Evolutionary conservation across 2,888 invertebrate species (phyloP), one percentile per base, ranked within the genome.

Genomic region (Miltochrista miniata): DNA sequence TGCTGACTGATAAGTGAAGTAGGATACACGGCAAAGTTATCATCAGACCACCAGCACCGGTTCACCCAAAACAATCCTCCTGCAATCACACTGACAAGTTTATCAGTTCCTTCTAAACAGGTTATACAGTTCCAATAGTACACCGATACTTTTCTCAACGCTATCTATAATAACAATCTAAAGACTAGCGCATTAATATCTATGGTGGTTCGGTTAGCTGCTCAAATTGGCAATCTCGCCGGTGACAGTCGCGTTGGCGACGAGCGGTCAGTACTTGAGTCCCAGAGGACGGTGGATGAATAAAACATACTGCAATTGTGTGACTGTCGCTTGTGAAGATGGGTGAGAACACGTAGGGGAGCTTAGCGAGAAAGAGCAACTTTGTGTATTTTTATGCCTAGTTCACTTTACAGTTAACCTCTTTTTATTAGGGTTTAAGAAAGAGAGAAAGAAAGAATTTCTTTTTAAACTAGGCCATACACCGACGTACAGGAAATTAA

Each of bases 291-390:
- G 38, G 12, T 13, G 36, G 43, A 61, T 65, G 59, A 64, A 64
- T 64, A 61, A 64, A 45, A 63, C 62, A 63, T 63, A 53, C 42
- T 18, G 51, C 48, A 54, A 52, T 62, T 59, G 64, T 56, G 47
- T 49, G 34, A 40, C 30, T 56, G 53, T 56, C 45, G 51, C 54
- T n/a, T n/a, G n/a, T n/a, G n/a, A 48, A 48, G 13, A 37, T 30
- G 41, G 49, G 30, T 13, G 8, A n/a, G 12, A 13, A 43, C 40
- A 38, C 1, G 40, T 51, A 24, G 0, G 4, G 24, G 0, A 1
- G 34, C 53, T 43, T 30, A 40, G 53, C 55, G 51, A 36, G 14
- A 36, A 13, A 4, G 0, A 14, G 9, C 13, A 4, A 35, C 8
- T 13, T 13, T 14, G 13, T 7, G n/a, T n/a, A n/a, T n/a, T n/a